Evolutionary conservation across 2,888 invertebrate genomes (phyloP), one percentile per base, ranked within the genome.

Genomic region (Himalopsyche tibetana): DNA sequence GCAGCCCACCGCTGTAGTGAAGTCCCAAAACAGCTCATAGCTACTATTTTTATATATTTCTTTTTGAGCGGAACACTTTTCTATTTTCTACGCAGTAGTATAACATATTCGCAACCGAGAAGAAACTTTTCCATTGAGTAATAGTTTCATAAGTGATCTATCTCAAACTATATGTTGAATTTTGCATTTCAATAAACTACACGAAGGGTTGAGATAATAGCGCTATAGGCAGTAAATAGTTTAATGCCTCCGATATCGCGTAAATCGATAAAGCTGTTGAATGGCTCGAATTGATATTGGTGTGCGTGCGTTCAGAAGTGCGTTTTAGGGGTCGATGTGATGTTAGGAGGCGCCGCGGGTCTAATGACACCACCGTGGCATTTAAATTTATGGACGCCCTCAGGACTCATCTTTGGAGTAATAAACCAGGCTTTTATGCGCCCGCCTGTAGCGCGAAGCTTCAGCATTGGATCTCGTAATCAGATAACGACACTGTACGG

Each of bases 401-500:
- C 63, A 63, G 63, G 63, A 63, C 63, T 63, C 63, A 63, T 63
- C 63, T 63, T 28, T 19, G 28, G 63, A 63, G 63, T 63, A 63
- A 63, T 63, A 63, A 63, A 63, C 63, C 63, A 63, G 63, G 63
- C 63, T 19, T 63, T 63, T 63, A 63, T 63, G 63, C 19, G n/a
- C 63, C 63, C 63, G 63, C 63, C 63, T 63, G 63, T 63, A 63
- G 63, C 28, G 63, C 63, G 63, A 63, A 63, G 63, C 19, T 19
- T 63, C 28, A 63, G 63, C 63, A 63, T 63, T 19, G 63, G 63
- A 63, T 63, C 63, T 63, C 63, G 63, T 63, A 63, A 63, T 63
- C 63, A 63, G 63, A 63, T 63, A 63, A 63, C 63, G 63, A 63
- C 63, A 63, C 63, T 63, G 63, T 63, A 63, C 63, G n/a, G 63